Evolutionary conservation across 2,797 vertebrate species (phyloP).

Genomic region (Sciurus carolinensis): DNA sequence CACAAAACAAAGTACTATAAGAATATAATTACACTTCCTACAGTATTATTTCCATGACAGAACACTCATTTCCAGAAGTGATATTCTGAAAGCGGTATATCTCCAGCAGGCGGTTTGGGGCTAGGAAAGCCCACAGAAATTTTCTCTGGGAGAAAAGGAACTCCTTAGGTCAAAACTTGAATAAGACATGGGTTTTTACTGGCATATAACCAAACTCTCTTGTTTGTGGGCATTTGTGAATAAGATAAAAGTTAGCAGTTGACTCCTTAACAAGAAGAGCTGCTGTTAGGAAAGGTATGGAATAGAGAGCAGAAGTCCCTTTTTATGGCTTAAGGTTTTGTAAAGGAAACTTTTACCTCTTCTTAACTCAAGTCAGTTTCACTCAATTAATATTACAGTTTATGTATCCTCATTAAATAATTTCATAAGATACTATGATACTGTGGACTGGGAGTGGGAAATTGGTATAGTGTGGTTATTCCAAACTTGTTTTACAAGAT

Average conservation of each 20-base stretch:
- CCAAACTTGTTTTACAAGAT: background rate
- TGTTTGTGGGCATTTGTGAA: background rate
- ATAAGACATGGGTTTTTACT: background rate
- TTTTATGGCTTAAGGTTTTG: background rate
- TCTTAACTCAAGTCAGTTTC: background rate
- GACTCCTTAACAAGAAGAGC: background rate
- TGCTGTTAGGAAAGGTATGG: background rate
- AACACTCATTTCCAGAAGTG: background rate
- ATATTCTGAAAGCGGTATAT: background rate
- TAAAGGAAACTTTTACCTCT: background rate
- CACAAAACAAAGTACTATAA: background rate
- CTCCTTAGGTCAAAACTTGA: background rate
- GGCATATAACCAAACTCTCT: background rate
- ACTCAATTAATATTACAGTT: background rate
- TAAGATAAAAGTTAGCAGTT: background rate
- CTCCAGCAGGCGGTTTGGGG: background rate
- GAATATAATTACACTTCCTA: background rate
- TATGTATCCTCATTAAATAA: conserved; percentile 20
- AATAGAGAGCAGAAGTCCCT: background rate
- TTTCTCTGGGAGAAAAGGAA: background rate
- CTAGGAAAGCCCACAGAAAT: background rate
- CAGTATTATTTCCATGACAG: background rate
- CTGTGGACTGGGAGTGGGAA: background rate
- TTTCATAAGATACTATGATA: background rate
- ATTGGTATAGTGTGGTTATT: background rate